A percentile compares a stretch with the other conserved stretches of the same genome.
phyloP scores from a whole-genome alignment of 2,797 vertebrate genomes.

The Tiaroga cobitis region DNA sequence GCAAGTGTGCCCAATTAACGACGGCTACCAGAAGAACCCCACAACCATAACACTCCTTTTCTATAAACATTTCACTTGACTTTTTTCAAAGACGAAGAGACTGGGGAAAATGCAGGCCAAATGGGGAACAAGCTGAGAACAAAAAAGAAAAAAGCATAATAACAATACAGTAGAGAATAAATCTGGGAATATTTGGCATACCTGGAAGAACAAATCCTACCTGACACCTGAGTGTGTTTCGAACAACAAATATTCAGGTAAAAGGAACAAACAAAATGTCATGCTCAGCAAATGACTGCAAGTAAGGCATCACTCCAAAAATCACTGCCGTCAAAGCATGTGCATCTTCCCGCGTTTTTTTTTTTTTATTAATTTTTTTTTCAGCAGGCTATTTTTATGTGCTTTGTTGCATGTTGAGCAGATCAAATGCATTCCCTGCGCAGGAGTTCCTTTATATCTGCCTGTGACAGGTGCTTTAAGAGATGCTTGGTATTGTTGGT shows the following conservation, averaged over 20 bases:
- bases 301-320: slow-evolving; percentile 39
- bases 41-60: background rate
- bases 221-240: background rate
- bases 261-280: slow-evolving; percentile 32
- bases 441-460: slow-evolving; percentile 63
- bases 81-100: slow-evolving; percentile 16
- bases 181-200: background rate
- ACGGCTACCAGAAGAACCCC: slow-evolving; percentile 25
- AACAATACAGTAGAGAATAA: slow-evolving; percentile 30
- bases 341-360: background rate
- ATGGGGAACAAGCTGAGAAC: background rate
- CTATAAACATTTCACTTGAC: slow-evolving; percentile 28
- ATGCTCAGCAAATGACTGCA: slow-evolving; percentile 34
- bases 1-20: slow-evolving; percentile 33
- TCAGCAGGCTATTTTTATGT: slow-evolving; percentile 33
- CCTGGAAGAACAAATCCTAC: slow-evolving; percentile 25
- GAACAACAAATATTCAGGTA: slow-evolving; percentile 17
- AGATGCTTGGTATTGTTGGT: slow-evolving; percentile 73
- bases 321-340: slow-evolving; percentile 9
- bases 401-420: slow-evolving; percentile 45
- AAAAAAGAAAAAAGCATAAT: background rate
- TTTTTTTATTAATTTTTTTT: background rate
- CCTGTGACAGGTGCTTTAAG: slow-evolving; percentile 76
- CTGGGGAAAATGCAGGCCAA: background rate
- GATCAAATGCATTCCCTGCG: slow-evolving; percentile 31